Evolutionary conservation across 2,113 vertebrate species (phyloP).

Genomic region (Nothocercus nigrocapillus): DNA sequence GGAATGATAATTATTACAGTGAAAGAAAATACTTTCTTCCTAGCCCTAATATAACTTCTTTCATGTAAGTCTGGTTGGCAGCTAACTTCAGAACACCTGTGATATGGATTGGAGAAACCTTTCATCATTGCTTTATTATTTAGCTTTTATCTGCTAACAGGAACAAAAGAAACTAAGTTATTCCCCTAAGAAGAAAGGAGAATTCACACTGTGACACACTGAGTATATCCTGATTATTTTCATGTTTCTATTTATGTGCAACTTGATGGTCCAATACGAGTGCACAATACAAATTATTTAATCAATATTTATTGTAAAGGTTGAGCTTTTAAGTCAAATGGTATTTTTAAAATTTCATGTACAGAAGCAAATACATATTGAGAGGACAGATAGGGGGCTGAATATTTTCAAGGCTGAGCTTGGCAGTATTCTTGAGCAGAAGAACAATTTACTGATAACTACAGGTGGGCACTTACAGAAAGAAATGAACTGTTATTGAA

Average conservation of each 20-base stretch:
- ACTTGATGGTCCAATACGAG: neutral
- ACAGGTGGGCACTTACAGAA: neutral
- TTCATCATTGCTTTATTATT: neutral
- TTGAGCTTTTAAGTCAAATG: neutral
- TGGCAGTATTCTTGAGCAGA: neutral
- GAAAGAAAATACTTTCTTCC: neutral
- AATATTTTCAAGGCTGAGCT: neutral
- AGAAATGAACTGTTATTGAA: neutral
- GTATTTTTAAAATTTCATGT: neutral
- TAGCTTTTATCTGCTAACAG: neutral
- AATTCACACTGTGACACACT: neutral
- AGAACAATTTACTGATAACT: neutral
- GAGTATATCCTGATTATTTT: neutral
- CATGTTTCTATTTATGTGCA: neutral
- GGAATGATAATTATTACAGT: neutral
- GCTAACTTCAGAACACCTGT: neutral
- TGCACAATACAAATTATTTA: neutral
- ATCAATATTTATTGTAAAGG: neutral
- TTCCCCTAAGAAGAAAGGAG: neutral
- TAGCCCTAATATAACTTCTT: neutral
- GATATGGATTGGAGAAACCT: neutral
- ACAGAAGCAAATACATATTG: neutral
- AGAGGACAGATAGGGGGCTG: neutral
- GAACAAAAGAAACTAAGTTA: neutral
- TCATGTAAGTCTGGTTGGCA: neutral